phyloP scores from a whole-genome alignment of 2,113 vertebrate species.

The Tupaia tana region DNA sequence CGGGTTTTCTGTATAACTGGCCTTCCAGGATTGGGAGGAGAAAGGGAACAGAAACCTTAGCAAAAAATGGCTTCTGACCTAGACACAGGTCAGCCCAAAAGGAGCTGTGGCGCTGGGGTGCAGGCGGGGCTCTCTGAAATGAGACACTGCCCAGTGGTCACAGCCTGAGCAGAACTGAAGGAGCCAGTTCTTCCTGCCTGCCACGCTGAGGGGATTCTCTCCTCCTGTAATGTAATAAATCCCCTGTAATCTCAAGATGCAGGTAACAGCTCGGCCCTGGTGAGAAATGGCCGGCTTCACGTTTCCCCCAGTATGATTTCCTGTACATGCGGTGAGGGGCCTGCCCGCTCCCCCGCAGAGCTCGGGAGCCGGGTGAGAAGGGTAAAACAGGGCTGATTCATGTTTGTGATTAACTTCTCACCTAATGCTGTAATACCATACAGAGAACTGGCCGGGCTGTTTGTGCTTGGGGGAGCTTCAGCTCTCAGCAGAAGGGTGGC shows the following conservation, averaged over 20 bases:
- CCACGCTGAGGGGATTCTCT: constrained; percentile 45
- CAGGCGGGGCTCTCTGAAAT: background rate
- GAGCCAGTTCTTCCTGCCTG: constrained; percentile 53
- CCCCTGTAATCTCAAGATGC: constrained; percentile 41
- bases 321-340: constrained; percentile 57
- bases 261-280: constrained; percentile 46
- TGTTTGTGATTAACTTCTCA: constrained; percentile 78
- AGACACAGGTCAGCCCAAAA: background rate
- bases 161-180: background rate
- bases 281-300: constrained; percentile 74
- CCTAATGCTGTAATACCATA: constrained; percentile 66
- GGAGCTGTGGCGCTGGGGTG: background rate
- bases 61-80: background rate
- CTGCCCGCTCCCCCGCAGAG: constrained; percentile 42
- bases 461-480: background rate
- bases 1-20: constrained; percentile 12
- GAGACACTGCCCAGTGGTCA: background rate
- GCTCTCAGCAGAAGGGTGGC: background rate
- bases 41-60: background rate
- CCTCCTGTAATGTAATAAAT: constrained; percentile 21
- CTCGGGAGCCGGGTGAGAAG: constrained; percentile 9
- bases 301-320: constrained; percentile 73
- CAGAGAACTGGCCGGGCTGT: background rate
- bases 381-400: constrained; percentile 64
- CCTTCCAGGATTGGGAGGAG: background rate